A percentile compares a stretch with the other conserved stretches of the same genome.
These are phyloP conservation scores for Campoletis raptor DNA, from an alignment of 2,888 invertebrate genomes.

Conservation along the genomic window DNA sequence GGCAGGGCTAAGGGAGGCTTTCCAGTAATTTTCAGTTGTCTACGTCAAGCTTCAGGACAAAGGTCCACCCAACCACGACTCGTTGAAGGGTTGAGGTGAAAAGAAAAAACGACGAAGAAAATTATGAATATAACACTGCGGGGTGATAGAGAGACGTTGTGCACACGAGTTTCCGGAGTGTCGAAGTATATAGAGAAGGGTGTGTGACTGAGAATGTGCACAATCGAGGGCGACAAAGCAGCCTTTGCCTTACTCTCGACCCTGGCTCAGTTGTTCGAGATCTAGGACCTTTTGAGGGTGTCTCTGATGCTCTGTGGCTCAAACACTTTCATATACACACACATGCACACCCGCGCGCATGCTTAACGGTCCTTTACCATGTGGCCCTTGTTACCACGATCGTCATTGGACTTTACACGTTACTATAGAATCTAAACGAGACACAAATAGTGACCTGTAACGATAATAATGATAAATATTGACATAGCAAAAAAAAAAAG, in stretches of 20 bases:
- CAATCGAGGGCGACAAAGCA: slow-evolving; percentile 56
- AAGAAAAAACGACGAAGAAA: slow-evolving; percentile 18
- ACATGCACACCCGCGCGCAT: neutral
- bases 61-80: slow-evolving; percentile 22
- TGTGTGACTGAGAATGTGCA: slow-evolving; percentile 42
- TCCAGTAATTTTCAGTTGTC: neutral
- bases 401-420: neutral
- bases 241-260: slow-evolving; percentile 17
- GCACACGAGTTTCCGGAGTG: slow-evolving; percentile 32
- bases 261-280: slow-evolving; percentile 30
- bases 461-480: neutral
- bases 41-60: slow-evolving; percentile 29
- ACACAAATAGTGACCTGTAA: neutral
- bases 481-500: neutral
- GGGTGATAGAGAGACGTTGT: slow-evolving; percentile 49
- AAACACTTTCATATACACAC: slow-evolving; percentile 2
- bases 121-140: slow-evolving; percentile 7
- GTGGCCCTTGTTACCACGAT: slow-evolving; percentile 13
- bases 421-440: neutral
- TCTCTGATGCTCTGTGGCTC: slow-evolving; percentile 13
- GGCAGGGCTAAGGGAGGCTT: neutral
- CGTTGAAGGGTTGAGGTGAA: slow-evolving; percentile 23
- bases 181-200: slow-evolving; percentile 18
- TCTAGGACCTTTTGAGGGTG: slow-evolving; percentile 58
- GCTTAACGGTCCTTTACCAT: slow-evolving; percentile 3